Conservation (phyloP, 2,888 invertebrate genomes). For the Philopedon plagiatum region DNA sequence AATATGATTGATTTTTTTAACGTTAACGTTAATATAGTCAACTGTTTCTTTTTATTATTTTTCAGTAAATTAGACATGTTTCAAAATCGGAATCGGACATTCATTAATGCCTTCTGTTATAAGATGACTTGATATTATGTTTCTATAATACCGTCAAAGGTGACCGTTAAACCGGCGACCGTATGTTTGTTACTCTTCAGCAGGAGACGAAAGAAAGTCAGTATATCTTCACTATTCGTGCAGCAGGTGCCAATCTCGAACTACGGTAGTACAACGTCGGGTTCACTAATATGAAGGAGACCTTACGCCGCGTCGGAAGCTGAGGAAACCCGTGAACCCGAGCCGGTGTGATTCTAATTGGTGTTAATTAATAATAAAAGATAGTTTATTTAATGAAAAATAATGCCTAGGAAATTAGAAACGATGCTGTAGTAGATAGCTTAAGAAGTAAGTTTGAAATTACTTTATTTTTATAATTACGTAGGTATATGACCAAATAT, state of each 20-base stretch:
- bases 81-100: too few relatives aligned
- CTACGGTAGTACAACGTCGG: constrained; percentile 10
- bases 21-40: too few relatives aligned
- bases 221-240: constrained; percentile 35
- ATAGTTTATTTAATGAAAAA: neutral
- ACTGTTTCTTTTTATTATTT: too few relatives aligned
- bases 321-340: neutral
- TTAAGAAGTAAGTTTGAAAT: neutral
- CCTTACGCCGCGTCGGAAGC: constrained; percentile 1
- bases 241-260: constrained; percentile 30
- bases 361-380: neutral
- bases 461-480: too few relatives aligned
- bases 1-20: too few relatives aligned
- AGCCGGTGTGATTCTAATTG: constrained; percentile 9
- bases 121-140: neutral
- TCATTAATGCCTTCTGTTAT: neutral
- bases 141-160: neutral
- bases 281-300: constrained; percentile 27
- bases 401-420: neutral
- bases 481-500: too few relatives aligned
- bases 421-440: neutral
- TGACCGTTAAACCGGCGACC: constrained; percentile 21
- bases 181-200: constrained; percentile 18
- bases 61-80: too few relatives aligned
- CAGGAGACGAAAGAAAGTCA: constrained; percentile 38